phyloP scores from a whole-genome alignment of 2,888 invertebrate genomes.

The Andricus curvator region DNA sequence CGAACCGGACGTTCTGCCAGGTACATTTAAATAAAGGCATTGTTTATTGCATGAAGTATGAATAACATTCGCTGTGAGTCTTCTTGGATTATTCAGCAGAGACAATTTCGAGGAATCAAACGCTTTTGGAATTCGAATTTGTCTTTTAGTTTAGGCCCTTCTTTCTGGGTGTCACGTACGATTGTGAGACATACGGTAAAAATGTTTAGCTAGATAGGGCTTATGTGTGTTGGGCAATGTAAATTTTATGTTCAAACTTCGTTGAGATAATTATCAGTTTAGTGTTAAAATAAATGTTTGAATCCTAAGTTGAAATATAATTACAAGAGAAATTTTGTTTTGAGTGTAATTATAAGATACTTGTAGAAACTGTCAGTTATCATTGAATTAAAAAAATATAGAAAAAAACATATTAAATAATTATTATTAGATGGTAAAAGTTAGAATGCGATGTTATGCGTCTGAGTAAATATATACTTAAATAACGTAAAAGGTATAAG shows the following conservation, averaged over 20 bases:
- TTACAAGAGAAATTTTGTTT: background rate
- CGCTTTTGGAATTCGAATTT: slow-evolving; percentile 27
- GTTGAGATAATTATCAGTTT: background rate
- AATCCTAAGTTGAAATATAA: background rate
- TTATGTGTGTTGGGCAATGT: background rate
- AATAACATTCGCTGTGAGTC: background rate
- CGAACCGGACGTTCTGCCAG: slow-evolving; percentile 14
- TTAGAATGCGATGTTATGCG: too few species aligned
- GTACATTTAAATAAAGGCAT: slow-evolving; percentile 35
- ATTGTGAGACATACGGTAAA: slow-evolving; percentile 9
- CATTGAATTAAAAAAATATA: too few species aligned
- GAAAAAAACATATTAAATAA: too few species aligned
- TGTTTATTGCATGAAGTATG: slow-evolving; percentile 31
- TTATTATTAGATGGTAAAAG: too few species aligned
- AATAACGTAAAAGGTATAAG: too few species aligned
- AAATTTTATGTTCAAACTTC: background rate
- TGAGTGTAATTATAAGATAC: background rate
- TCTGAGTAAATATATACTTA: too few species aligned
- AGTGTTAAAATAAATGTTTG: background rate
- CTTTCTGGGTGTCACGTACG: slow-evolving; percentile 11
- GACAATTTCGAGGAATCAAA: slow-evolving; percentile 35
- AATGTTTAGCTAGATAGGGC: background rate
- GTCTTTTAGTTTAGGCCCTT: background rate
- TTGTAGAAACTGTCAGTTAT: background rate
- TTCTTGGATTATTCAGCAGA: slow-evolving; percentile 28